Percentiles rank a stretch among this genome's conserved stretches.
These are phyloP conservation scores for Epizoanthus ramosus DNA, from an alignment of 92 coral and sea anemone species.

Conservation along the genomic window DNA sequence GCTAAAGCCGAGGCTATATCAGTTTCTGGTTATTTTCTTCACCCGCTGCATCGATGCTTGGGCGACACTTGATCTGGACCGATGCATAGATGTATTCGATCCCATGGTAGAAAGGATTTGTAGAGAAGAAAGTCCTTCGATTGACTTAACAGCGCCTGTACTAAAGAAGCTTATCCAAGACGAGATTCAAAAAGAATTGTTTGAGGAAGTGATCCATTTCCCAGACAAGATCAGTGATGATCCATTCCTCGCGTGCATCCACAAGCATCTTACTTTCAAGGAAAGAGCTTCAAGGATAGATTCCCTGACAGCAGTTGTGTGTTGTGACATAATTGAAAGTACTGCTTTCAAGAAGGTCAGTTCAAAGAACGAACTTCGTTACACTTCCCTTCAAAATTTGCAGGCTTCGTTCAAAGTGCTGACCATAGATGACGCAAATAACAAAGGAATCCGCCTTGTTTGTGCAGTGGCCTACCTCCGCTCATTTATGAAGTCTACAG, in stretches of 20 bases:
- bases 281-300: conserved; percentile 1
- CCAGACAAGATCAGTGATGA: background rate
- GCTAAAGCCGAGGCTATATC: background rate
- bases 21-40: conserved; percentile 8
- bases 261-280: background rate
- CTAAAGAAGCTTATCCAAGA: background rate
- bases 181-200: background rate
- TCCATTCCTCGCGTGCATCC: conserved; percentile 3
- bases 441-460: conserved; percentile 3
- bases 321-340: conserved; percentile 18
- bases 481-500: conserved; percentile 4
- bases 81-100: background rate
- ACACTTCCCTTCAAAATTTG: background rate
- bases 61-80: conserved; percentile 13
- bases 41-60: conserved; percentile 21
- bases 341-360: background rate
- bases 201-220: conserved; percentile 1
- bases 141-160: conserved; percentile 6
- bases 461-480: conserved; percentile 24
- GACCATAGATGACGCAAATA: conserved; percentile 11
- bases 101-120: background rate
- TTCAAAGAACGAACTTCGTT: background rate
- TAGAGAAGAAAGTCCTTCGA: background rate
- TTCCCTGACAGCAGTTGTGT: conserved; percentile 19
- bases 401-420: background rate